Evolutionary conservation across 2,113 vertebrate species (phyloP), one percentile per base, ranked within the genome.

Genomic region (Pelodiscus sinensis): DNA sequence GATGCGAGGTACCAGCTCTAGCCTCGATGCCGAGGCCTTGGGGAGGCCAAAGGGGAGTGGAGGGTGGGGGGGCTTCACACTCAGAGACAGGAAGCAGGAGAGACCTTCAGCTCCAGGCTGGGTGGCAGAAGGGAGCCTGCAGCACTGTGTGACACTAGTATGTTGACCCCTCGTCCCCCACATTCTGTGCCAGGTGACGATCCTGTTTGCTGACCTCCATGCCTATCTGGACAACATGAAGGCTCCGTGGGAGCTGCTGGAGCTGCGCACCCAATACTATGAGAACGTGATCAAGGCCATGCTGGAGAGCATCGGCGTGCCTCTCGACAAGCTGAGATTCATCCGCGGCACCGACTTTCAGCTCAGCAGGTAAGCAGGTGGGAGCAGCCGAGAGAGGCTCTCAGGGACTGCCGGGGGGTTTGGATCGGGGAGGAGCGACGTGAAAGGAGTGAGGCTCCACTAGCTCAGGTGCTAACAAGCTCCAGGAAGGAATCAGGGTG

Each of bases 151-250:
- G 15, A 27, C 81, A 1, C 62, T 0, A 22, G 29, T 1, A 18
- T 21, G n/a, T 58, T 7, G 9, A 9, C 21, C 51, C 29, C 18
- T 15, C 5, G 18, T n/a, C 13, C 29, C 38, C 22, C 2, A 68
- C 12, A 1, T 31, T 15, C 25, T 0, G 0, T 3, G 9, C 75
- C 65, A 99, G 99, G 99, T 99, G 94, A 99, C 99, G 0, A 98
- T 99, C 84, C 98, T 99, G 82, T 99, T 99, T 93, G 99, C 99
- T 4, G 99, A 99, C 91, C 98, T 99, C 89, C 99, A 99, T 0
- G 99, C 99, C 1, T 99, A 98, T 93, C 97, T 99, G 3, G 99
- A 99, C 98, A 99, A 99, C 96, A 99, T 99, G 99, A 99, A 99
- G 90, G 99, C 99, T 4, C 99, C 99, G 0, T 99, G 99, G 99